Base-by-base conservation (phyloP, 2,113 vertebrate genomes). In the Acanthisitta chloris region DNA sequence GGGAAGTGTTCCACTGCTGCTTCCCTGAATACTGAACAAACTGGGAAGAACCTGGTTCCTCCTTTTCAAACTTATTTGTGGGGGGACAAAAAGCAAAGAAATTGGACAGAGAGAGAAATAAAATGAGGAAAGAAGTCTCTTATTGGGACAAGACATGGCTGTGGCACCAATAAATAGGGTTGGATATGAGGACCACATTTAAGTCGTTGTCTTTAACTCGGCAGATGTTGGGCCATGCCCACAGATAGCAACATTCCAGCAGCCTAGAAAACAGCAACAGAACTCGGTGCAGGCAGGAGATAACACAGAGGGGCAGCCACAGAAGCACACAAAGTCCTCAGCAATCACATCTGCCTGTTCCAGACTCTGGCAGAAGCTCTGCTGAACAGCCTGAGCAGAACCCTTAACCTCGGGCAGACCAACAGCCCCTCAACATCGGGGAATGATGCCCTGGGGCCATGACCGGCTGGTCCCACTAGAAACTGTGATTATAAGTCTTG, bases 171-270 rank as follows among this genome's bases (percentile, higher is more conserved):
- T 23, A 40, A 10, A 14, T 0, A 25, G 52, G 54, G 48, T 38
- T 1, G 2, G 49, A n/a, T 38, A 17, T 0, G 4, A 62, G 70
- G 38, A 57, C 6, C 0, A 0, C 1, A 3, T 2, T 1, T 15
- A 34, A 48, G 70, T 21, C 0, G 1, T 81, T 3, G 1, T 29
- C 65, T 25, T 61, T 28, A 59, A 8, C 86, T 71, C 40, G 6
- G 49, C 84, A 95, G 84, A 77, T 46, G 84, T 34, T 40, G 70
- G 65, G 46, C 87, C 8, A 0, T 74, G 65, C 36, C 66, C 74
- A 48, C 45, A 72, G 90, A 64, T 59, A 80, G 15, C 69, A 71
- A 43, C 12, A 3, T 40, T 62, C 14, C 83, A 81, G 57, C 64
- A 51, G 10, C 48, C 70, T 55, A 4, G 4, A 59, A 16, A 88